Conservation (phyloP, 2,888 invertebrate genomes). For the Andrena minutula region DNA sequence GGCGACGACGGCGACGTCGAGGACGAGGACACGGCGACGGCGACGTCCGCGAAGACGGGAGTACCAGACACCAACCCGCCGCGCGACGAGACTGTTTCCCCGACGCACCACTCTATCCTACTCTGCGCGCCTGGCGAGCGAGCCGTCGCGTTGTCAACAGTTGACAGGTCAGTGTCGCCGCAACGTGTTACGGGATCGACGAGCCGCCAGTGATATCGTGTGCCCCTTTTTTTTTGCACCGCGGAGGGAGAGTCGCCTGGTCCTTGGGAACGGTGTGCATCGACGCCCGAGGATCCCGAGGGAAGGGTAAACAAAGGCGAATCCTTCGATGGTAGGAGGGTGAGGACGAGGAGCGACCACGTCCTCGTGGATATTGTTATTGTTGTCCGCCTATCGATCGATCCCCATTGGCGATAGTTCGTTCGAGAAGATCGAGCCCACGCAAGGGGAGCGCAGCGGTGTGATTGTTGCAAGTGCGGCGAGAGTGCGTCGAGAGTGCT, state of each 20-base stretch:
- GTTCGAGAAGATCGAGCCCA: background rate
- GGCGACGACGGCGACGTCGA: constrained; percentile 40
- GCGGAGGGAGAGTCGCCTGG: background rate
- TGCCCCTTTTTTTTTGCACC: background rate
- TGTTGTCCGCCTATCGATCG: constrained; percentile 16
- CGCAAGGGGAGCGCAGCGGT: constrained; percentile 10
- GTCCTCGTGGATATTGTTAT: constrained; percentile 12
- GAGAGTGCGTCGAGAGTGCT: constrained; percentile 49
- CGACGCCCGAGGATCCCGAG: background rate
- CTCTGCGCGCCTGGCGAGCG: constrained; percentile 17
- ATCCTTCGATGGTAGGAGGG: background rate
- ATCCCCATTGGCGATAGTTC: background rate
- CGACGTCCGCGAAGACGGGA: constrained; percentile 61
- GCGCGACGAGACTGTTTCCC: constrained; percentile 43
- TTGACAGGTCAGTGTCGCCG: background rate
- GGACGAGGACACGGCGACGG: constrained; percentile 47
- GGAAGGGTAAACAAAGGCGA: constrained; percentile 32
- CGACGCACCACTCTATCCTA: constrained; percentile 2
- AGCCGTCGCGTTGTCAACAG: constrained; percentile 47
- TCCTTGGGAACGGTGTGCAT: background rate
- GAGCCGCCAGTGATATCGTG: background rate
- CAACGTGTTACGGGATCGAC: background rate
- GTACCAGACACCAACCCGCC: constrained; percentile 53
- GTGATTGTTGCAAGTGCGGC: constrained; percentile 32
- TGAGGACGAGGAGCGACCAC: constrained; percentile 15